A percentile compares a stretch with the other conserved stretches of the same genome.
Conservation (phyloP, 2,888 invertebrate genomes). For the Acronicta aceris region DNA sequence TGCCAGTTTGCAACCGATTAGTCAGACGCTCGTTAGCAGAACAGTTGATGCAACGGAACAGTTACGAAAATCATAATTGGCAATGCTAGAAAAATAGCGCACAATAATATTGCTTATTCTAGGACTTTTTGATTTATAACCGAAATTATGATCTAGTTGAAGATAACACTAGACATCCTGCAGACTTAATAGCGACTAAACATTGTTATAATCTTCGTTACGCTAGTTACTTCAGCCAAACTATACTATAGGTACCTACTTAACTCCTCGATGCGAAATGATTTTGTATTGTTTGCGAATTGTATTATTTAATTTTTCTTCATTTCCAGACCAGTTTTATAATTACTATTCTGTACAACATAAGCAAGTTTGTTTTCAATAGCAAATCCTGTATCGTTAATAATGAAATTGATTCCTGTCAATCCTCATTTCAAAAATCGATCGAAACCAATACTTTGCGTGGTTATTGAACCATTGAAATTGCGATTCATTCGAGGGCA, state of each 20-base stretch:
- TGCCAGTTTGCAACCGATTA: slow-evolving; percentile 75
- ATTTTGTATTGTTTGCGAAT: slow-evolving; percentile 48
- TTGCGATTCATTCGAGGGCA: slow-evolving; percentile 37
- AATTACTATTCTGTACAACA: slow-evolving; percentile 1
- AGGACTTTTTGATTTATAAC: slow-evolving; percentile 9
- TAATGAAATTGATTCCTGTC: slow-evolving; percentile 36
- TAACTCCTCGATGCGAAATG: slow-evolving; percentile 20
- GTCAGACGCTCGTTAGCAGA: slow-evolving; percentile 69
- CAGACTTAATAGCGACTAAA: slow-evolving; percentile 8
- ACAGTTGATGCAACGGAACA: slow-evolving; percentile 65
- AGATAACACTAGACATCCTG: slow-evolving; percentile 10
- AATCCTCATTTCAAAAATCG: slow-evolving; percentile 33
- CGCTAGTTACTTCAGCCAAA: slow-evolving; percentile 11
- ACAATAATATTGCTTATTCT: slow-evolving; percentile 2
- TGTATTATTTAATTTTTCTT: slow-evolving; percentile 24
- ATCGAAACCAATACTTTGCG: slow-evolving; percentile 34
- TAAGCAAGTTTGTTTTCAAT: slow-evolving; percentile 25
- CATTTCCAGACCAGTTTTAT: slow-evolving; percentile 7
- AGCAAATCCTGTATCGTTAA: slow-evolving; percentile 48
- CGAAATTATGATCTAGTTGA: slow-evolving; percentile 8
- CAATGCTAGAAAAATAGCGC: slow-evolving; percentile 54
- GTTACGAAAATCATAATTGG: slow-evolving; percentile 79
- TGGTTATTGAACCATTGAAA: slow-evolving; percentile 38
- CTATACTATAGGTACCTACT: slow-evolving; percentile 6
- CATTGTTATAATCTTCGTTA: slow-evolving; percentile 10